Percentiles rank a stretch among this genome's conserved stretches.
Conservation (phyloP, 2,113 vertebrate genomes). For the Eulacestoma nigropectus region DNA sequence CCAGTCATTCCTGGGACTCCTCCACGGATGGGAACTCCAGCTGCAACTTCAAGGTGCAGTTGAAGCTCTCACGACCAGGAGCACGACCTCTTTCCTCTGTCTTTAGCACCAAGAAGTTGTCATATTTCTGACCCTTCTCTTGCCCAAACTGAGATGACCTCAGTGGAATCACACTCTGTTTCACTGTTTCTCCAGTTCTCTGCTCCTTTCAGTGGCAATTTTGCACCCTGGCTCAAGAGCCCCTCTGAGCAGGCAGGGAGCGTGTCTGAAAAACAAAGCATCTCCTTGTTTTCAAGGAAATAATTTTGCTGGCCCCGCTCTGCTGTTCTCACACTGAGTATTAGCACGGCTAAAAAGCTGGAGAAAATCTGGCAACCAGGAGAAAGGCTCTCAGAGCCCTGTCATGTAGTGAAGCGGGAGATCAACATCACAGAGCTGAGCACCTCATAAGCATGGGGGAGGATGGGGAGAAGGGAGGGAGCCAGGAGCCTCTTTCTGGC, state of each 20-base stretch:
- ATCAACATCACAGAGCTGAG: not conserved
- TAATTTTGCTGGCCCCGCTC: not conserved
- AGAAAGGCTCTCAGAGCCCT: not conserved
- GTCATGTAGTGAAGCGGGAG: not conserved
- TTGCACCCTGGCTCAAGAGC: not conserved
- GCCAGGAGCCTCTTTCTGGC: not conserved
- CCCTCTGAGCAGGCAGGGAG: not conserved
- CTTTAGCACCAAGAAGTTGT: not conserved
- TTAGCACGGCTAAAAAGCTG: not conserved
- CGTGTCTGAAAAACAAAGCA: not conserved
- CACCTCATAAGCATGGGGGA: not conserved
- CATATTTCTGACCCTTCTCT: not conserved
- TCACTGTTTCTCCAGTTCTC: not conserved
- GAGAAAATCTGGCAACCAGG: not conserved
- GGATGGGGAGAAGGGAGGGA: not conserved
- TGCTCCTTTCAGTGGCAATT: not conserved
- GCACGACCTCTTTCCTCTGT: fast-evolving
- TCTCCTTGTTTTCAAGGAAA: not conserved
- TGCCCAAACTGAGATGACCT: not conserved
- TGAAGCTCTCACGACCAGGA: not conserved
- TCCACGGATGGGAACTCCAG: not conserved
- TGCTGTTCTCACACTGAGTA: not conserved
- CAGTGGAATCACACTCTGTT: not conserved
- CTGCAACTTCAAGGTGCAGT: not conserved
- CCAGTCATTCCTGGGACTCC: not conserved